Evolutionary conservation across 2,113 vertebrate genomes (phyloP), one percentile per base, ranked within the genome.

Genomic region (Hyaena hyaena): DNA sequence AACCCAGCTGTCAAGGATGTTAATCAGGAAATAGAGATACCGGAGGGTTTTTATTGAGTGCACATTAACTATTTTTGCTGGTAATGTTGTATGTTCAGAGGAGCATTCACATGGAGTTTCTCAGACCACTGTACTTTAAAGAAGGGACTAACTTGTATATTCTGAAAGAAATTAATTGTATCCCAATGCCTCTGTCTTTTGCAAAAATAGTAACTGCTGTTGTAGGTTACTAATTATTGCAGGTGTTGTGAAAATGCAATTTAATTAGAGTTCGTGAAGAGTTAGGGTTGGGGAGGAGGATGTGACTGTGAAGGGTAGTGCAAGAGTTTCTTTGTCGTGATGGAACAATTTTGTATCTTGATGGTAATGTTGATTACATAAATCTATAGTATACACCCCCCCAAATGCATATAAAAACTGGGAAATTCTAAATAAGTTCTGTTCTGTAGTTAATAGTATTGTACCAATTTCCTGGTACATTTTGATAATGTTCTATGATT

Each of bases 201-300:
- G 79, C 76, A 68, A 81, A 89, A 66, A 73, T 61, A 48, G 43
- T 55, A 93, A 65, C 77, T 83, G 76, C 84, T 83, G 76, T 89
- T 48, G 35, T 63, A 43, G 65, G 43, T 43, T 84, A n/a, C 21
- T n/a, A 35, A 31, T 43, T 80, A 50, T 66, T 87, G 55, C n/a
- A 66, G 16, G 45, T 73, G n/a, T 85, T 90, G 9, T 48, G 43
- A 55, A 66, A 58, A 58, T 86, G 39, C 24, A 6, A 0, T 48
- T 88, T 66, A 26, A 33, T 90, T 43, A 87, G 23, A 76, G 39
- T 26, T 61, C 76, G 33, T 50, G 48, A 77, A 48, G 61, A 55
- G 26, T 58, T 74, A 50, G 68, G 28, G 48, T 45, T 43, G 16
- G n/a, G 5, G 35, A 11, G 48, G 28, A 69, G 23, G 5, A 1